phyloP scores from a whole-genome alignment of 2,797 vertebrate genomes.

The Tenualosa thibaudeaui region DNA sequence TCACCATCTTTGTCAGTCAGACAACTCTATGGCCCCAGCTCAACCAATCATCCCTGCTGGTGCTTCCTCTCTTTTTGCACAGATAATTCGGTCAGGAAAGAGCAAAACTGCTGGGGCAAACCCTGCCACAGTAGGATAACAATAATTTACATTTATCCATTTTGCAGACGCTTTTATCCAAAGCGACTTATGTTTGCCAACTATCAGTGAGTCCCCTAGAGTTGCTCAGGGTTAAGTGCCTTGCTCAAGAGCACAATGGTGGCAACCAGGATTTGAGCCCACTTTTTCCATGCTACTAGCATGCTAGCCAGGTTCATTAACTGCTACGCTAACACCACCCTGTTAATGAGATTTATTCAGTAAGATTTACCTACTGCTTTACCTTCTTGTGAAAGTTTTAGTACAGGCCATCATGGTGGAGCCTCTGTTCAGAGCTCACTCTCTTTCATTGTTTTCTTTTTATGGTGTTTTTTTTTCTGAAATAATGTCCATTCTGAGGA shows the following conservation, averaged over 20 bases:
- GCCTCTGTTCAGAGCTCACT: not conserved
- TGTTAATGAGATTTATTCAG: too few species aligned
- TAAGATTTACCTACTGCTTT: not conserved
- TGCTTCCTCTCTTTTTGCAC: not conserved
- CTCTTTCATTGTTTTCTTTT: not conserved
- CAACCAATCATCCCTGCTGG: not conserved
- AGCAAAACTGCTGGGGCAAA: not conserved
- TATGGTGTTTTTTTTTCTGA: not conserved
- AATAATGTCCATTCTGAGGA: not conserved
- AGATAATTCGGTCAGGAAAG: not conserved
- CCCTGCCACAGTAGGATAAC: not conserved
- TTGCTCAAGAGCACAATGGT: too few species aligned
- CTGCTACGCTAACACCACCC: too few species aligned
- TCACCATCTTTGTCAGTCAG: conserved; percentile 22
- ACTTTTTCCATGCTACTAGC: too few species aligned
- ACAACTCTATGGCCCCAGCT: not conserved
- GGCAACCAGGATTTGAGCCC: too few species aligned
- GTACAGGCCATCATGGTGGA: not conserved
- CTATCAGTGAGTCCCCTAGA: too few species aligned
- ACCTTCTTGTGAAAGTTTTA: not conserved
- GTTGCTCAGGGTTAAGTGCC: too few species aligned
- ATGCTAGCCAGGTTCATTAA: too few species aligned
- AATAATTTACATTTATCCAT: too few species aligned
- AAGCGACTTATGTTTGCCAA: too few species aligned
- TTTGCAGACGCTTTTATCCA: too few species aligned